Base-by-base conservation (phyloP, 2,113 vertebrate genomes). In the Pampusana beccarii region DNA sequence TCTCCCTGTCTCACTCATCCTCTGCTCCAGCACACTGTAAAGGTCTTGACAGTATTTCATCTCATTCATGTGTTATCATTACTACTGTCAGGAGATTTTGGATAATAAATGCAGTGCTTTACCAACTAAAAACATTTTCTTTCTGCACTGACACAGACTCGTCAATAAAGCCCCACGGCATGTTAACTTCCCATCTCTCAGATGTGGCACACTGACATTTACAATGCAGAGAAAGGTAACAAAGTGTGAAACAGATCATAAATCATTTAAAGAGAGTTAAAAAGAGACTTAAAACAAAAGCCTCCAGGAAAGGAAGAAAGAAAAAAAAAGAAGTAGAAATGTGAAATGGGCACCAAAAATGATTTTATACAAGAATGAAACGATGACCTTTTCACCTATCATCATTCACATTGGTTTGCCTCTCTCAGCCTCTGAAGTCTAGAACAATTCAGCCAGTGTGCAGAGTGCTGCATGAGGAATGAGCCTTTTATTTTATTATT, bases 181-280 rank as follows among this genome's bases (percentile, higher is more conserved):
- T 97, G 94, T 96, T 97, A 96, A 94, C 93, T 96, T 94, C 95
- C 86, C 91, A 95, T 96, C 94, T 92, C 72, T 97, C 96, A 97
- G 96, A 96, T 80, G 75, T 94, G 93, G 86, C 95, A 95, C 38
- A 40, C 66, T 86, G 94, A 95, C 82, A 95, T 84, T 94, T 97
- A 96, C 91, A 97, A 97, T 95, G 96, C 95, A 94, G 90, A 97
- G 96, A 95, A 94, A 97, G 92, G 95, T 97, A 96, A 93, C 83
- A 96, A 96, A 97, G 93, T 95, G 91, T 79, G 91, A 92, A 94
- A 96, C 80, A 90, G 79, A 92, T 94, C 94, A 95, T 97, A 88
- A 92, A 97, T 93, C 95, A 96, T 97, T 95, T 96, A 96, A 97
- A 95, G 91, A 93, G 87, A 93, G 38, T 92, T 92, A 94, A 92